Conservation (phyloP, 2,113 vertebrate genomes). For the Meles meles region DNA sequence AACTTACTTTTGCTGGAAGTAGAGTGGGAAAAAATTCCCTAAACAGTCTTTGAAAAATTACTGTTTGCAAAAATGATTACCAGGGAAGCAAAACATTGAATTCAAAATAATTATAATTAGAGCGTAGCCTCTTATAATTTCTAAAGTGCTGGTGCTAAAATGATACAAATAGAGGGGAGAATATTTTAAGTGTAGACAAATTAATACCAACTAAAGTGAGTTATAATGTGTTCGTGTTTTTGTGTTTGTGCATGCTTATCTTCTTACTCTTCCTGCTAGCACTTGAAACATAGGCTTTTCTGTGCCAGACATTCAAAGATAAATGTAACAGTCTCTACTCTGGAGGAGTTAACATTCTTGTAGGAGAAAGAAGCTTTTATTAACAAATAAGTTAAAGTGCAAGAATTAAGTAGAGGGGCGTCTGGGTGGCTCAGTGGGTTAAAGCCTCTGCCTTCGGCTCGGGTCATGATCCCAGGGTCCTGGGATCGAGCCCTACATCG, state of each 20-base stretch:
- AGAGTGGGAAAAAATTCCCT: conserved; percentile 24
- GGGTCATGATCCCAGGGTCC: no score
- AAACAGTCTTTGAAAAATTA: conserved; percentile 73
- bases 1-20: conserved; percentile 59
- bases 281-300: neutral
- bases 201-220: conserved; percentile 22
- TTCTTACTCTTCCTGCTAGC: neutral
- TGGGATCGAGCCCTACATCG: no score
- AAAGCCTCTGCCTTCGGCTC: no score
- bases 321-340: neutral
- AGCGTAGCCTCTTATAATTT: conserved; percentile 39
- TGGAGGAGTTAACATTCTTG: neutral
- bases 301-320: neutral
- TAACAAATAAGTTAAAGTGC: neutral
- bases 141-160: conserved; percentile 20
- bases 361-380: neutral
- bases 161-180: conserved; percentile 2
- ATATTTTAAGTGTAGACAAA: conserved; percentile 42
- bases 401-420: no score
- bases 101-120: conserved; percentile 64
- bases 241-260: conserved; percentile 7
- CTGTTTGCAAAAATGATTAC: conserved; percentile 70
- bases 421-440: no score
- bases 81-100: conserved; percentile 53
- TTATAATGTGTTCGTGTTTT: conserved; percentile 34